Conservation (phyloP, 30 jellyfish, hydroid and myxozoan genomes). For the Aurelia aurita region DNA sequence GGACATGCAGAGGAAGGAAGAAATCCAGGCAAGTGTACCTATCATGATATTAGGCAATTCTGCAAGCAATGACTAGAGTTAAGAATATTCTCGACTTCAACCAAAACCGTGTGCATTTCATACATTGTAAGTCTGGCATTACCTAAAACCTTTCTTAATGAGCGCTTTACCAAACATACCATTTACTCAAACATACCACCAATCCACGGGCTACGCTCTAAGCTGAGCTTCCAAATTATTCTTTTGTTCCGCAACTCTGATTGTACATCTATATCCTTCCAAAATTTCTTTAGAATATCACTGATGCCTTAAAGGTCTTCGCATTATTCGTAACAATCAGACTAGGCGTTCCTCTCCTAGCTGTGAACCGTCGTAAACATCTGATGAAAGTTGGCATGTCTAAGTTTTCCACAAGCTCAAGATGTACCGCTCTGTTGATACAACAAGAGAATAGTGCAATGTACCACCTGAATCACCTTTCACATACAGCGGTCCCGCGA, state of each 20-base stretch:
- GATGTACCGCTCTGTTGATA: slow-evolving; percentile 25
- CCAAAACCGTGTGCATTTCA: slow-evolving; percentile 28
- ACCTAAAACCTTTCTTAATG: slow-evolving; percentile 45
- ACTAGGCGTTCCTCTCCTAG: slow-evolving; percentile 45
- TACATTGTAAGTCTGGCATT: slow-evolving; percentile 20
- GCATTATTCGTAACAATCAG: slow-evolving; percentile 42
- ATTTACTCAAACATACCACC: slow-evolving; percentile 56
- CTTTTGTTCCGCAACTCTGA: not conserved
- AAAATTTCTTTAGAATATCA: not conserved
- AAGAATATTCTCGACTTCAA: slow-evolving; percentile 41
- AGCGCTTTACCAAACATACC: slow-evolving; percentile 26
- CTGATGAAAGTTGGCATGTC: slow-evolving; percentile 1
- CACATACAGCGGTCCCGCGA: slow-evolving; percentile 54
- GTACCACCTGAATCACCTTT: slow-evolving; percentile 3
- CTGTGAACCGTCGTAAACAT: slow-evolving; percentile 29
- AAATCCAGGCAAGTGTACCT: no score
- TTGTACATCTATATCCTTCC: not conserved
- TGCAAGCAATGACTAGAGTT: no score
- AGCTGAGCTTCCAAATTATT: slow-evolving; percentile 32
- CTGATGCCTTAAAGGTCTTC: slow-evolving; percentile 46
- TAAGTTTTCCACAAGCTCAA: slow-evolving; percentile 26
- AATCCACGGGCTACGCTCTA: slow-evolving; percentile 40
- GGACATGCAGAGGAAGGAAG: no score
- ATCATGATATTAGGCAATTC: no score
- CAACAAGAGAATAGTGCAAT: slow-evolving; percentile 30